These are phyloP conservation scores for Litoditis marina DNA, from an alignment of 2,888 invertebrate genomes.

Conservation along the genomic window DNA sequence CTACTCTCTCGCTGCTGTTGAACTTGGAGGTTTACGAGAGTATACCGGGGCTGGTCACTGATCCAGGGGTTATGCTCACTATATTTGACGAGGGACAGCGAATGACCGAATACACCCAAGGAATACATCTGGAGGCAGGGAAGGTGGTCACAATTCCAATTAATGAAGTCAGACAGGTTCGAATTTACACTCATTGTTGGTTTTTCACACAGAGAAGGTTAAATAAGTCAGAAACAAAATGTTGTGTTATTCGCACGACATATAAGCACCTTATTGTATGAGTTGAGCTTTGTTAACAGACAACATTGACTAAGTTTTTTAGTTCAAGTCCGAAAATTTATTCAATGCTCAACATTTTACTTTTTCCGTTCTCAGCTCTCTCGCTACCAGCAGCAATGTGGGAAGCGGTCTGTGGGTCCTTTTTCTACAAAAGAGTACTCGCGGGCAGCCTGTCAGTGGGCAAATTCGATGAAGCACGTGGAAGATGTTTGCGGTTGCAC, in stretches of 20 bases:
- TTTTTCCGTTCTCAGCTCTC: slow-evolving; percentile 32
- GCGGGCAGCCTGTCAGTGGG: slow-evolving; percentile 52
- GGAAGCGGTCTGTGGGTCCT: slow-evolving; percentile 31
- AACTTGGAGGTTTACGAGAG: slow-evolving; percentile 54
- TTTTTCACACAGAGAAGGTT: too few relatives aligned
- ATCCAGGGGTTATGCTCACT: slow-evolving; percentile 50
- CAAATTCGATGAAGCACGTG: slow-evolving; percentile 28
- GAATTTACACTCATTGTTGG: neutral
- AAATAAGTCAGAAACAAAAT: too few relatives aligned
- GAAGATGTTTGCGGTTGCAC: slow-evolving; percentile 34
- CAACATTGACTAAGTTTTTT: too few relatives aligned
- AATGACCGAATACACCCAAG: slow-evolving; percentile 43
- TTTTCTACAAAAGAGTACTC: slow-evolving; percentile 47
- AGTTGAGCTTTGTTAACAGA: too few relatives aligned
- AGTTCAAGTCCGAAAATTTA: too few relatives aligned
- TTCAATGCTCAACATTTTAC: too few relatives aligned
- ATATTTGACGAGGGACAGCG: slow-evolving; percentile 41
- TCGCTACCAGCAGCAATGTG: slow-evolving; percentile 45
- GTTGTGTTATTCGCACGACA: too few relatives aligned
- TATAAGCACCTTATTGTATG: too few relatives aligned
- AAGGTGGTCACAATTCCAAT: slow-evolving; percentile 55
- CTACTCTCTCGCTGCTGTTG: slow-evolving; percentile 49
- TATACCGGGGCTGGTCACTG: slow-evolving; percentile 40
- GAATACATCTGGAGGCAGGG: slow-evolving; percentile 54
- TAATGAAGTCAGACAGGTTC: slow-evolving; percentile 48